Conservation (phyloP, 2,113 vertebrate genomes). For the Okapia johnstoni region DNA sequence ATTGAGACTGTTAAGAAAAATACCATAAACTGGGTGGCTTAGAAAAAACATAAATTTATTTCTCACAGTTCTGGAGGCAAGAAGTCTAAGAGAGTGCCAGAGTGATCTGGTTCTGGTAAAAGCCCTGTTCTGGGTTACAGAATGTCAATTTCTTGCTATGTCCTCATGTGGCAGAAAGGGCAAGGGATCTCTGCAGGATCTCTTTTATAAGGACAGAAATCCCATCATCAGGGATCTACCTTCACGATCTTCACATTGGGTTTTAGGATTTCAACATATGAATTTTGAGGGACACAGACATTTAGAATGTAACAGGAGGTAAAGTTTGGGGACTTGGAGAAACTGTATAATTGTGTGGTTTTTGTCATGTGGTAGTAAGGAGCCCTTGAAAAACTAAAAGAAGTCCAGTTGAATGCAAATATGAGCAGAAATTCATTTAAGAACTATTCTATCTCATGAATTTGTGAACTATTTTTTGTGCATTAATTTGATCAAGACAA, state of each 20-base stretch:
- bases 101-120: neutral
- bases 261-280: neutral
- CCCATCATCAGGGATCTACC: neutral
- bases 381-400: neutral
- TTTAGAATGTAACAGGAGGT: neutral
- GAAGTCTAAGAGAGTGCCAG: neutral
- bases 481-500: neutral
- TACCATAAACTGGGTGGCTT: neutral
- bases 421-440: neutral
- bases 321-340: neutral
- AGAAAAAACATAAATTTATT: neutral
- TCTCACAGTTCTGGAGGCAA: neutral
- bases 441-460: neutral
- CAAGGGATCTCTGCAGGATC: neutral
- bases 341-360: neutral
- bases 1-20: neutral
- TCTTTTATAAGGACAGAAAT: neutral
- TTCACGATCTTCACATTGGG: neutral
- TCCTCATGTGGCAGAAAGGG: neutral
- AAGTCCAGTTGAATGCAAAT: neutral
- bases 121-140: neutral
- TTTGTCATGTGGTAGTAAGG: neutral
- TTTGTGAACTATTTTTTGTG: neutral
- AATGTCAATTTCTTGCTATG: neutral
- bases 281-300: neutral